A percentile compares a stretch with the other conserved stretches of the same genome.
These are phyloP conservation scores for Orchesellides sinensis DNA, from an alignment of 2,888 invertebrate species.

Conservation along the genomic window DNA sequence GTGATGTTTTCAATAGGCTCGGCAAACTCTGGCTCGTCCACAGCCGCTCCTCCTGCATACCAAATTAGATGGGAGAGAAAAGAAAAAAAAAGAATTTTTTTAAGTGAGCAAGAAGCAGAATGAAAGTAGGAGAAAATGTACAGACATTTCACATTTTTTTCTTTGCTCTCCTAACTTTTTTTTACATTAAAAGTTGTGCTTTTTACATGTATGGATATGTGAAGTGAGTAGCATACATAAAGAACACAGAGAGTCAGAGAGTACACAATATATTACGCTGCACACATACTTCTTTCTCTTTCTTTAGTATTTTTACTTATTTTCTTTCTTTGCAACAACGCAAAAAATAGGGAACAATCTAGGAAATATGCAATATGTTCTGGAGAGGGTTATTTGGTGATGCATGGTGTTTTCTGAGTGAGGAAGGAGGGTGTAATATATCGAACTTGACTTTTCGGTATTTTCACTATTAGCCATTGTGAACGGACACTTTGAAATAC, in stretches of 20 bases:
- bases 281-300: constrained; percentile 3
- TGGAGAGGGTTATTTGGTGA: no score
- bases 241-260: not conserved
- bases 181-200: constrained; percentile 43
- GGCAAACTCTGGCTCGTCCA: constrained; percentile 92
- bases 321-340: constrained; percentile 8
- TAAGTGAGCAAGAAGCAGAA: constrained; percentile 32
- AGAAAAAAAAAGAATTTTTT: constrained; percentile 6
- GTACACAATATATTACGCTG: constrained; percentile 9
- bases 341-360: not conserved
- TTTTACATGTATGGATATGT: not conserved
- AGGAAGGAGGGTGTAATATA: constrained; percentile 32
- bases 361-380: constrained; percentile 35
- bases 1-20: constrained; percentile 94
- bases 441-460: constrained; percentile 54
- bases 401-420: not conserved
- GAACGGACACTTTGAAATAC: constrained; percentile 20
- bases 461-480: constrained; percentile 46
- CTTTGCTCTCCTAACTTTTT: no score
- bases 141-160: constrained; percentile 31
- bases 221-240: constrained; percentile 34
- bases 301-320: constrained; percentile 37
- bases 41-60: constrained; percentile 79
- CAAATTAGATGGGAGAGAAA: constrained; percentile 57
- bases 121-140: constrained; percentile 18